Conservation (phyloP, 30 jellyfish, hydroid and myxozoan species). For the Aurelia aurita complex sp. Pacific region DNA sequence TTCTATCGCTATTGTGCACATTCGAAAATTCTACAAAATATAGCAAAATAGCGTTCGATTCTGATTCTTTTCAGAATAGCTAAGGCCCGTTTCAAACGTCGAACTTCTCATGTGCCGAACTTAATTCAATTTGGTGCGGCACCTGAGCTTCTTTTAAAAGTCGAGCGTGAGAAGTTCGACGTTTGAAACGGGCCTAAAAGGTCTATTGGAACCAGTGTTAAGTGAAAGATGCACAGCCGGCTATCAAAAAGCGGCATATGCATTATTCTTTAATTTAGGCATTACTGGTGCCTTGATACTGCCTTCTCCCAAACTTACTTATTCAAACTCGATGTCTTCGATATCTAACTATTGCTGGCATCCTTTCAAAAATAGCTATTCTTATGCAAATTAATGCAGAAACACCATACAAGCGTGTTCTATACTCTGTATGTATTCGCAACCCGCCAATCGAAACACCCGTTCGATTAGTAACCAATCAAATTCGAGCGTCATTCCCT, state of each 20-base stretch:
- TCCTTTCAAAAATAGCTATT: conserved; percentile 25
- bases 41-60: no score
- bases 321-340: conserved; percentile 26
- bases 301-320: conserved; percentile 4
- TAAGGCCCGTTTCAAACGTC: no score
- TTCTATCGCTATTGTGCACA: no score
- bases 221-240: conserved; percentile 10
- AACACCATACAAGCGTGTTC: conserved; percentile 68
- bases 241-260: conserved; percentile 14
- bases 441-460: conserved; percentile 30
- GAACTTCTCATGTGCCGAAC: no score
- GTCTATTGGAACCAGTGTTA: no score
- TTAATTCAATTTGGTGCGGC: no score
- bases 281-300: conserved; percentile 29
- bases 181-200: no score
- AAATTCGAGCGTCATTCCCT: conserved; percentile 64
- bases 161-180: no score
- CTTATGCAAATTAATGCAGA: conserved; percentile 38
- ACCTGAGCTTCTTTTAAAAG: no score
- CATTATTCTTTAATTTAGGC: no score
- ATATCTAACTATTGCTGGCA: conserved; percentile 34
- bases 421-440: conserved; percentile 19
- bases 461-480: conserved; percentile 52
- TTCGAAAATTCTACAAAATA: no score
- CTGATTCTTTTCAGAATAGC: no score